phyloP scores from a whole-genome alignment of 1,140 invertebrate genomes.

The Drosophila virilis region DNA sequence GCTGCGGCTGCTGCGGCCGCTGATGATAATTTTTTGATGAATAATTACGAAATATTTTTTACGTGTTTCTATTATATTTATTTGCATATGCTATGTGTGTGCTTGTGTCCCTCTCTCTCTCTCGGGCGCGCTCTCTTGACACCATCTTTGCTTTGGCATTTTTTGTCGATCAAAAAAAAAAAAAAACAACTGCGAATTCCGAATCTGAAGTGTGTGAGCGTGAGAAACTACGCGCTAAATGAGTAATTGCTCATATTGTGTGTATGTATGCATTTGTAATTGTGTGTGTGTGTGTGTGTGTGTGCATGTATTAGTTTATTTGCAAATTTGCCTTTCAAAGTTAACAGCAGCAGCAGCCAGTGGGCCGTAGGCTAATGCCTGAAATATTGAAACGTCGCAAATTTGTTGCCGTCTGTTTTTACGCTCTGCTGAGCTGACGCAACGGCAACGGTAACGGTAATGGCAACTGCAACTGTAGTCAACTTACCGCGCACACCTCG shows the following conservation, averaged over 20 bases:
- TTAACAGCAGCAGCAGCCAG: slow-evolving; percentile 8
- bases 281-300: slow-evolving; percentile 3
- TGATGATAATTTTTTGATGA: slow-evolving; percentile 57
- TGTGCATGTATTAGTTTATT: slow-evolving; percentile 1
- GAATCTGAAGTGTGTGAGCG: slow-evolving; percentile 54
- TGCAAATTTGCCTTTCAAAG: slow-evolving; percentile 12
- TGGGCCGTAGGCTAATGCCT: slow-evolving; percentile 45
- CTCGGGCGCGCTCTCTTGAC: slow-evolving; percentile 35
- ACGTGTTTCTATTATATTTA: slow-evolving; percentile 10
- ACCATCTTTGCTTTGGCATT: slow-evolving; percentile 52
- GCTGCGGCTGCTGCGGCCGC: slow-evolving; percentile 29
- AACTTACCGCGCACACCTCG: slow-evolving; percentile 49
- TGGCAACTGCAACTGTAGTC: background rate
- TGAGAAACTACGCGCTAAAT: slow-evolving; percentile 74
- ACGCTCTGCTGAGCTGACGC: slow-evolving; percentile 28
- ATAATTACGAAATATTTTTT: slow-evolving; percentile 73
- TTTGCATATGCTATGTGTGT: slow-evolving; percentile 35
- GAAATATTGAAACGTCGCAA: slow-evolving; percentile 13
- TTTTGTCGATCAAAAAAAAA: slow-evolving; percentile 58
- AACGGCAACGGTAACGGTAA: slow-evolving; percentile 4
- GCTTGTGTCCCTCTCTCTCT: slow-evolving; percentile 1
- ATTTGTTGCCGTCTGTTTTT: slow-evolving; percentile 10
- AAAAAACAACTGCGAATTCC: slow-evolving; percentile 66
- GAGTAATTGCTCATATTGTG: slow-evolving; percentile 71
- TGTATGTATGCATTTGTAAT: background rate